Conservation (phyloP, 2,888 invertebrate species). For the Tanytarsus gracilentus region DNA sequence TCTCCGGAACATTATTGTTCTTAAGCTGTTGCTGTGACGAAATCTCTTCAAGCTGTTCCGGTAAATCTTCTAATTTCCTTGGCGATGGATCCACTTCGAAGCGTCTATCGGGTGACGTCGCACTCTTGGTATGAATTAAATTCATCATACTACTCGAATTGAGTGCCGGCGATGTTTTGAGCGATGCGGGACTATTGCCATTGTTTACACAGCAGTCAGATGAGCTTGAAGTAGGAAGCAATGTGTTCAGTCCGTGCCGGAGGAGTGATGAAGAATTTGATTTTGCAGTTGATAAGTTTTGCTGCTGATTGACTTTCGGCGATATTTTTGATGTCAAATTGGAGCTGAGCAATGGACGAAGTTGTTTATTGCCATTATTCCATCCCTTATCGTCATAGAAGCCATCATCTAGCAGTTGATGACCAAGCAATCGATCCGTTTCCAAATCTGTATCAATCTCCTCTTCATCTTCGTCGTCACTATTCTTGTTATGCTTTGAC, state of each 20-base stretch:
- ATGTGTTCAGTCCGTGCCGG: conserved; percentile 42
- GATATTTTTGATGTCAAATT: conserved; percentile 41
- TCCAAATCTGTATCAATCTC: conserved; percentile 95
- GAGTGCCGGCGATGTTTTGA: neutral
- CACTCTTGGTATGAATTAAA: neutral
- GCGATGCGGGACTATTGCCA: neutral
- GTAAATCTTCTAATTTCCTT: conserved; percentile 1
- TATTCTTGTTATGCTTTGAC: conserved; percentile 37
- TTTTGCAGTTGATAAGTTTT: conserved; percentile 33
- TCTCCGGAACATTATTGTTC: neutral
- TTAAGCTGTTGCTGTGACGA: neutral
- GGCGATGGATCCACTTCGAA: neutral
- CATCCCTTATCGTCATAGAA: conserved; percentile 74
- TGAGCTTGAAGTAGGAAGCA: conserved; percentile 36
- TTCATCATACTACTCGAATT: conserved; percentile 7
- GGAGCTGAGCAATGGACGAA: conserved; percentile 36
- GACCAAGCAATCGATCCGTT: conserved; percentile 90
- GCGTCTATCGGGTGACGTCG: neutral
- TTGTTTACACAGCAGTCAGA: conserved; percentile 17
- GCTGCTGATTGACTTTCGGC: conserved; percentile 38
- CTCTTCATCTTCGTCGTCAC: conserved; percentile 56
- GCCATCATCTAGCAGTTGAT: conserved; percentile 87
- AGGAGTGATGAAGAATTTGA: conserved; percentile 32
- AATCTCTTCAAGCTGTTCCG: neutral
- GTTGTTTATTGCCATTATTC: conserved; percentile 37